phyloP scores from a whole-genome alignment of 2,113 vertebrate genomes.

The Mustela lutreola region DNA sequence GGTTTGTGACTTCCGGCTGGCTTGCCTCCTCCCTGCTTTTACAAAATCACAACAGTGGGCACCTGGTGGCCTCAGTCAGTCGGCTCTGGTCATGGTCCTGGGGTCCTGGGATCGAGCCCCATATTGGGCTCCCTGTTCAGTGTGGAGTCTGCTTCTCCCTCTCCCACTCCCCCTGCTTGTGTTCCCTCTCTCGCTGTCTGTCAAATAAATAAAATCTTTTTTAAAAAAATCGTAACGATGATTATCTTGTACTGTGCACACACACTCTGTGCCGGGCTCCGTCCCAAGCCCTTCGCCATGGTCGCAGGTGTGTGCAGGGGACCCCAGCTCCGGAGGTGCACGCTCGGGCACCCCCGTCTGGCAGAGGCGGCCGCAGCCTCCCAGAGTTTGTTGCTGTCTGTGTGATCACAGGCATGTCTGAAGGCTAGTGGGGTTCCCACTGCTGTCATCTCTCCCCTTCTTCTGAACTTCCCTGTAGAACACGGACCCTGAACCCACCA shows the following conservation, averaged over 20 bases:
- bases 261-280: neutral
- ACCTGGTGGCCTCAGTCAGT: too few species aligned
- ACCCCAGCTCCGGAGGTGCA: neutral
- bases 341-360: fast-evolving
- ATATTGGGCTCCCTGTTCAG: too few species aligned
- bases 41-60: neutral
- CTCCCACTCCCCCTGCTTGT: too few species aligned
- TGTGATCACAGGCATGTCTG: neutral
- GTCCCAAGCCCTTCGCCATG: neutral
- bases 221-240: too few species aligned
- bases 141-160: too few species aligned
- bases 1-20: neutral
- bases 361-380: neutral
- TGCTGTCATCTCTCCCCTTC: neutral
- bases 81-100: too few species aligned
- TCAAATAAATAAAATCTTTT: too few species aligned
- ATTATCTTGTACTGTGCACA: neutral
- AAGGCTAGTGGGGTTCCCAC: neutral
- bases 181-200: too few species aligned
- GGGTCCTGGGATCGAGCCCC: too few species aligned
- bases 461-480: neutral
- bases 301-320: too few species aligned
- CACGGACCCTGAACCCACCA: neutral
- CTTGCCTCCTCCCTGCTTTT: neutral
- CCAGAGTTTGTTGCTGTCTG: neutral